These are phyloP conservation scores for Nyctibius bracteatus DNA, from an alignment of 2,113 vertebrate species.

Conservation along the genomic window DNA sequence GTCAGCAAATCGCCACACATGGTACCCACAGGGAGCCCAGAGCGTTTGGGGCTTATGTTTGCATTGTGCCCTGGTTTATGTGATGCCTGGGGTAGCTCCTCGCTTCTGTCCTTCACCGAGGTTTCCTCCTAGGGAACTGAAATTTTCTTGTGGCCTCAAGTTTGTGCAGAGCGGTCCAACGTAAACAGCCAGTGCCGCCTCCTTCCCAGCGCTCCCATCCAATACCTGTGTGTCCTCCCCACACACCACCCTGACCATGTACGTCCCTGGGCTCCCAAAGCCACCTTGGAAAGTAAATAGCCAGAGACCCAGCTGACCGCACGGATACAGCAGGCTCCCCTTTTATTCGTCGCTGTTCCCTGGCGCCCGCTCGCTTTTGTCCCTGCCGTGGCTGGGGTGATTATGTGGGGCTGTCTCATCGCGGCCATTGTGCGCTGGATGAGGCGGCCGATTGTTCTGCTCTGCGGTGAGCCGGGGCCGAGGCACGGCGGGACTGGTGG, in stretches of 20 bases:
- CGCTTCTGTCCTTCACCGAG: background rate
- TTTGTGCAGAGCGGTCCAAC: background rate
- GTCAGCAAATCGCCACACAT: background rate
- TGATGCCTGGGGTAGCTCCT: background rate
- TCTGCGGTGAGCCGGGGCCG: background rate
- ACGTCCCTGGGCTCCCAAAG: background rate
- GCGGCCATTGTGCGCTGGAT: background rate
- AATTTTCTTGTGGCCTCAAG: background rate
- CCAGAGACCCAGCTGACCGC: background rate
- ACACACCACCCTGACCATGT: rapidly evolving
- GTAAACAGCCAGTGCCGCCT: background rate
- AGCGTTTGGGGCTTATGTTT: background rate
- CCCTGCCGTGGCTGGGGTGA: background rate
- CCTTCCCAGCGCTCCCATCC: background rate
- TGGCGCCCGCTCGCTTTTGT: background rate
- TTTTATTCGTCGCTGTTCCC: rapidly evolving
- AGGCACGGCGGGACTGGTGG: background rate
- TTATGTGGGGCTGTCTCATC: background rate
- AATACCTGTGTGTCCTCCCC: rapidly evolving
- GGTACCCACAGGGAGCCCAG: background rate
- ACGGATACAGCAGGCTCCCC: background rate
- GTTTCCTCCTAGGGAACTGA: background rate
- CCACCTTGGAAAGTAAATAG: background rate
- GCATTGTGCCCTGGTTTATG: background rate
- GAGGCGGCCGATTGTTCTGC: background rate